Percentiles rank a stretch among this genome's conserved stretches.
These are phyloP conservation scores for Tursiops truncatus DNA, from an alignment of 2,113 vertebrate species.

Conservation along the genomic window DNA sequence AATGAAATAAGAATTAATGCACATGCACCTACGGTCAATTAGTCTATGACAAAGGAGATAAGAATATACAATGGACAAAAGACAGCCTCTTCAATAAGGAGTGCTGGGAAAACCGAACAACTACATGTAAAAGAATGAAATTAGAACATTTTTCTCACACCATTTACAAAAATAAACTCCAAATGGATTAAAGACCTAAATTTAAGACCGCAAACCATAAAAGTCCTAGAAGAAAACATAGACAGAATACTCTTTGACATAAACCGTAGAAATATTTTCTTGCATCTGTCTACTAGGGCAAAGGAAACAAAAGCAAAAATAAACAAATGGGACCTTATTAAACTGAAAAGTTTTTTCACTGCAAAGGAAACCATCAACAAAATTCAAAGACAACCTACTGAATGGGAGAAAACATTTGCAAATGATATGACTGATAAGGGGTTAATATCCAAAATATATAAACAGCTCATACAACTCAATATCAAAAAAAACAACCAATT, in stretches of 20 bases:
- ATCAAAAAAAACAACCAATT: neutral
- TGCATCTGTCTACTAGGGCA: neutral
- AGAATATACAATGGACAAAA: neutral
- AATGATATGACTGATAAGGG: neutral
- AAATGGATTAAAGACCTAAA: neutral
- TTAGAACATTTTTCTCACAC: neutral
- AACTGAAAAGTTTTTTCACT: neutral
- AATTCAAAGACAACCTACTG: neutral
- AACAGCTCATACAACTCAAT: neutral
- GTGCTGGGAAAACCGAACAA: neutral
- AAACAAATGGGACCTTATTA: neutral
- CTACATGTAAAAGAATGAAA: neutral
- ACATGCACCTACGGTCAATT: neutral
- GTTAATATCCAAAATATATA: neutral
- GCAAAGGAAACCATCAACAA: neutral
- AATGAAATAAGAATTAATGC: slow-evolving; percentile 15
- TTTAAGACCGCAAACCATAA: neutral
- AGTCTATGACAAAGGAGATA: neutral
- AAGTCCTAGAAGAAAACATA: neutral
- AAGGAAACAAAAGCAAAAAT: neutral
- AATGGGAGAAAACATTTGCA: neutral
- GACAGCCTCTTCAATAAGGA: neutral
- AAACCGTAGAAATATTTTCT: neutral
- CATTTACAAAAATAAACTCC: neutral
- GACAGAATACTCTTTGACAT: neutral